Percentiles rank a stretch among this genome's conserved stretches.
Conservation (phyloP, 1,140 invertebrate species). For the Homarus americanus region DNA sequence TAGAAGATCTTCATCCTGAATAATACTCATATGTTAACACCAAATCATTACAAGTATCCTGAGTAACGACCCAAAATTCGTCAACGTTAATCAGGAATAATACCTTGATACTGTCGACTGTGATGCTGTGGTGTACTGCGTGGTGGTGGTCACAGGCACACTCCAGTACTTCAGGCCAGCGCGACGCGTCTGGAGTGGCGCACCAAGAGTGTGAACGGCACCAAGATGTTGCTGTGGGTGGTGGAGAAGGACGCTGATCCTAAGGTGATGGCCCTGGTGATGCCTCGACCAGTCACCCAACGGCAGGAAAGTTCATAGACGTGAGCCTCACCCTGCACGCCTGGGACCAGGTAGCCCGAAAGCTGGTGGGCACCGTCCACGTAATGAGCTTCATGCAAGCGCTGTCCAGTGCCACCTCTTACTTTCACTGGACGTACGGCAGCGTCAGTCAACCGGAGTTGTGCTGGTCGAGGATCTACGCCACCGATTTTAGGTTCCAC, state of each 20-base stretch:
- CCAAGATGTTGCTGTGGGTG: neutral
- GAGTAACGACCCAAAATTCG: no score
- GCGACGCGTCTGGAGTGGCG: neutral
- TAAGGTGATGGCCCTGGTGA: neutral
- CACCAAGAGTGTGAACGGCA: neutral
- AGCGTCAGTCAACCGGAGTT: neutral
- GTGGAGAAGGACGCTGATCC: neutral
- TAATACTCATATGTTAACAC: no score
- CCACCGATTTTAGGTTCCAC: neutral
- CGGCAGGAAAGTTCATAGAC: neutral
- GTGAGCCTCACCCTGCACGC: neutral
- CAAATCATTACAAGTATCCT: no score
- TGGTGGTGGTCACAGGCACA: no score
- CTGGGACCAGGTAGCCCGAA: neutral
- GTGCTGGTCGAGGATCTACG: slow-evolving; percentile 18
- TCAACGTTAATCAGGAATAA: no score
- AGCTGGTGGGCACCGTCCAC: neutral
- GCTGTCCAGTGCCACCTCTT: neutral
- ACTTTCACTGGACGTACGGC: slow-evolving; percentile 32
- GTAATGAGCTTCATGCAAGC: slow-evolving; percentile 28
- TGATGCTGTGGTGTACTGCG: no score
- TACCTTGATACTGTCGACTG: no score
- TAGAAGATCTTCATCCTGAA: no score
- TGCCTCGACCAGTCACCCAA: neutral
- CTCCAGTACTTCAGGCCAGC: no score